Conservation (phyloP, 2,797 vertebrate genomes). For the Danio jaintianensis region DNA sequence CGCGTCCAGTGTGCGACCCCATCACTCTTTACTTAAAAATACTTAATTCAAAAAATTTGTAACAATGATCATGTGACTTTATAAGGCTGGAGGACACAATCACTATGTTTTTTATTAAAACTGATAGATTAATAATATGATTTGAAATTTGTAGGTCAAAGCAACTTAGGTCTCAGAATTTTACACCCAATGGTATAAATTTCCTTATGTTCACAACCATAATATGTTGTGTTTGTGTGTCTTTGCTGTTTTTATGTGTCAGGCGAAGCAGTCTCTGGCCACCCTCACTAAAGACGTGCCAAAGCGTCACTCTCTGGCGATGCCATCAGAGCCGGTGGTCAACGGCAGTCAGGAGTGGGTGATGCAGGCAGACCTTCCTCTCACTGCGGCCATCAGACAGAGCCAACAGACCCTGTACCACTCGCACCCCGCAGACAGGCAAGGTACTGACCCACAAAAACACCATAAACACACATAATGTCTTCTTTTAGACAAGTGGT, state of each 20-base stretch:
- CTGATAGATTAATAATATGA: background rate
- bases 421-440: slow-evolving; percentile 87
- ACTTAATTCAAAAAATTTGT: too few species aligned
- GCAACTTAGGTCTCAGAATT: background rate
- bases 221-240: slow-evolving; percentile 7
- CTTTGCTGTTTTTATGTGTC: slow-evolving; percentile 39
- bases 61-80: background rate
- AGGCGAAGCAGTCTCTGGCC: slow-evolving; percentile 97
- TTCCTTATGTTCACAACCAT: background rate
- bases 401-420: slow-evolving; percentile 97
- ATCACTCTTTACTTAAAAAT: too few species aligned
- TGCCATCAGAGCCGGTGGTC: slow-evolving; percentile 90
- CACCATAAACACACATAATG: slow-evolving; percentile 40
- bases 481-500: background rate
- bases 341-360: slow-evolving; percentile 98
- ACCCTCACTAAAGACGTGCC: slow-evolving; percentile 96
- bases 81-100: background rate
- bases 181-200: background rate
- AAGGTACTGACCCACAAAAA: slow-evolving; percentile 77
- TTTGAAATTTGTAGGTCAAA: background rate
- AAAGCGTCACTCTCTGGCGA: slow-evolving; percentile 92
- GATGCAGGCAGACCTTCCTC: slow-evolving; percentile 92
- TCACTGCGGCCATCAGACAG: slow-evolving; percentile 96
- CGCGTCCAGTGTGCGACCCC: too few species aligned
- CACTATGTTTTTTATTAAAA: background rate